Conservation (phyloP, 1,140 invertebrate genomes). For the Bombyx mandarina region DNA sequence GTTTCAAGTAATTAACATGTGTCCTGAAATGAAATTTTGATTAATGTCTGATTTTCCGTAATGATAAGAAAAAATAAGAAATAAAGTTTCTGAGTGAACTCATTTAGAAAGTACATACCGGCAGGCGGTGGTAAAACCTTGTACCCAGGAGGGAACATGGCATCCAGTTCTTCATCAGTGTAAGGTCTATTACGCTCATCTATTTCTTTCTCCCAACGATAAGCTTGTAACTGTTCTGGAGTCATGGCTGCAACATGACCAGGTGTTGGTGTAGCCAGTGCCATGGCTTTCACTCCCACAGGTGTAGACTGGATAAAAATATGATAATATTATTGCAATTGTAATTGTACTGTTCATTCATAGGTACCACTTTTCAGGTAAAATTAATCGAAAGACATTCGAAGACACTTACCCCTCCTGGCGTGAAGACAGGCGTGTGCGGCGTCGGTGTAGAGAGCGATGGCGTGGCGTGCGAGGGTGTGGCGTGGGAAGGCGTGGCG, state of each 20-base stretch:
- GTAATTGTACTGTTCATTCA: neutral
- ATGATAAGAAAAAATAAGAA: slow-evolving; percentile 7
- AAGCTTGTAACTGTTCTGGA: slow-evolving; percentile 97
- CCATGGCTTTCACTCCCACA: slow-evolving; percentile 97
- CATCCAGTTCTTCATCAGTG: slow-evolving; percentile 96
- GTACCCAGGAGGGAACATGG: slow-evolving; percentile 97
- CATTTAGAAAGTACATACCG: slow-evolving; percentile 66
- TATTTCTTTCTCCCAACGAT: slow-evolving; percentile 99
- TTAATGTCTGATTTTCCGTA: slow-evolving; percentile 45
- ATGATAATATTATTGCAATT: neutral
- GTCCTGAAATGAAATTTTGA: slow-evolving; percentile 64
- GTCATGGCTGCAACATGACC: slow-evolving; percentile 98
- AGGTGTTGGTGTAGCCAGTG: slow-evolving; percentile 96
- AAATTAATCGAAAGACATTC: neutral
- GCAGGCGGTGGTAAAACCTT: slow-evolving; percentile 97
- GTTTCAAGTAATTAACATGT: slow-evolving; percentile 52
- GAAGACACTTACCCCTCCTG: slow-evolving; percentile 74
- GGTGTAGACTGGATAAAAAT: slow-evolving; percentile 79
- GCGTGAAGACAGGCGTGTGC: slow-evolving; percentile 75
- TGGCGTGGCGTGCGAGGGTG: slow-evolving; percentile 73
- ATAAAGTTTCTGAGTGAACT: neutral
- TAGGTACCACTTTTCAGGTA: neutral
- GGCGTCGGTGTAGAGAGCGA: slow-evolving; percentile 60
- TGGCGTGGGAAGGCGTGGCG: slow-evolving; percentile 75
- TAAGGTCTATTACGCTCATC: slow-evolving; percentile 97